Conservation (phyloP, 2,888 invertebrate species). For the Apomyelois bistriatella region DNA sequence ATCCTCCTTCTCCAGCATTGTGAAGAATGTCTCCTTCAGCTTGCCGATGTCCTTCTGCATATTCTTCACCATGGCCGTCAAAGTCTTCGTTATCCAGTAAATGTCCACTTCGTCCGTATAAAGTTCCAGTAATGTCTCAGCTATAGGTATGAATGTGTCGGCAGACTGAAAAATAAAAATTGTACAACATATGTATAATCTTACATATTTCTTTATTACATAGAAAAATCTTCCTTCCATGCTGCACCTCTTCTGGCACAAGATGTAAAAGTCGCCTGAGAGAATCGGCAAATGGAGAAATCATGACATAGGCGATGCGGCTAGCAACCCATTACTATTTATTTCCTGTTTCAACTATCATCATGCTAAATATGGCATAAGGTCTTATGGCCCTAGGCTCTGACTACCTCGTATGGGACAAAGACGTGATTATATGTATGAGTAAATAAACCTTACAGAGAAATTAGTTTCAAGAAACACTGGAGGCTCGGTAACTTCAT, state of each 20-base stretch:
- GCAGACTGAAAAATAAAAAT: conserved; percentile 55
- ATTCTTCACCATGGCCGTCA: conserved; percentile 84
- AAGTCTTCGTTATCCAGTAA: conserved; percentile 90
- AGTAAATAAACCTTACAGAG: conserved; percentile 36
- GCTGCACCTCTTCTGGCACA: too few relatives aligned
- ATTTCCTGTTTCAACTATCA: too few relatives aligned
- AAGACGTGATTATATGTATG: too few relatives aligned
- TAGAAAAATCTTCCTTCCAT: too few relatives aligned
- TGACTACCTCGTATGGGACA: too few relatives aligned
- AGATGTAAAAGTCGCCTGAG: too few relatives aligned
- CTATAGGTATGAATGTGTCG: conserved; percentile 82
- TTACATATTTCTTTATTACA: too few relatives aligned
- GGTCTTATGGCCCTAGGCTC: too few relatives aligned
- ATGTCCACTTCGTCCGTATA: conserved; percentile 88
- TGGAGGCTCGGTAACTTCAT: conserved; percentile 75
- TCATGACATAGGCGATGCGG: too few relatives aligned
- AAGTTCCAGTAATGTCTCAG: conserved; percentile 84
- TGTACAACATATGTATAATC: not conserved
- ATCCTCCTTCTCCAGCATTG: conserved; percentile 89
- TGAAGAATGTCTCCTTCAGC: conserved; percentile 83
- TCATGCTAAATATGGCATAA: too few relatives aligned
- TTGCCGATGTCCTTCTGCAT: conserved; percentile 83
- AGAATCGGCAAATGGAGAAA: too few relatives aligned
- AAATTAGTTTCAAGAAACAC: conserved; percentile 56
- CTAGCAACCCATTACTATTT: too few relatives aligned